These are phyloP conservation scores for Apus apus DNA, from an alignment of 2,113 vertebrate genomes.

Conservation along the genomic window DNA sequence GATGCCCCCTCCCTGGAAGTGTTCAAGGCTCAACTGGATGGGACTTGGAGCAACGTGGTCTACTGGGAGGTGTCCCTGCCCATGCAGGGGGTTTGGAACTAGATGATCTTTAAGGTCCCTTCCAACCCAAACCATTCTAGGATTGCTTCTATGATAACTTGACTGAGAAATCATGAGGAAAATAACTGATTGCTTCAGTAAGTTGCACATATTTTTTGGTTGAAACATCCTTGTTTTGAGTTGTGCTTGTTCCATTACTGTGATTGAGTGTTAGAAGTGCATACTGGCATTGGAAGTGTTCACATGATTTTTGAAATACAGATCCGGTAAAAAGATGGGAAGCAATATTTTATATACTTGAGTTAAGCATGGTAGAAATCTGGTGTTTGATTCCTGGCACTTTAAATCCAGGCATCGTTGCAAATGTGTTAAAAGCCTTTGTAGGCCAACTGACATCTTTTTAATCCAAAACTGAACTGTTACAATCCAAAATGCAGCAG, in stretches of 20 bases:
- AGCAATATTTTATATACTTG: background rate
- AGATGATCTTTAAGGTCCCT: too few relatives aligned
- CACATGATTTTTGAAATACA: background rate
- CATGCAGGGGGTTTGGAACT: too few relatives aligned
- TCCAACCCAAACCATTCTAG: too few relatives aligned
- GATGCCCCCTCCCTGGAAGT: too few relatives aligned
- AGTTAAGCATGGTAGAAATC: background rate
- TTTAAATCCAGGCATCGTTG: background rate
- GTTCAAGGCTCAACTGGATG: too few relatives aligned
- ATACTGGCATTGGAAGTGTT: background rate
- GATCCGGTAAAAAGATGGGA: background rate
- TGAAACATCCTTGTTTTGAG: background rate
- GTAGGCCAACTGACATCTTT: background rate
- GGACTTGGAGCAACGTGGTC: too few relatives aligned
- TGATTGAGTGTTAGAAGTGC: background rate
- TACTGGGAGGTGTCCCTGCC: too few relatives aligned
- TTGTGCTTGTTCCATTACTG: background rate
- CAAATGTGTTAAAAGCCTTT: background rate
- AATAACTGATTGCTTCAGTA: background rate
- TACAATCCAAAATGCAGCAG: background rate
- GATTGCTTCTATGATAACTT: background rate
- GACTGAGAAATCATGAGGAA: background rate
- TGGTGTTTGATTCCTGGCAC: background rate
- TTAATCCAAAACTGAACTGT: background rate
- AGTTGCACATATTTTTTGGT: background rate